Evolutionary conservation across 2,113 vertebrate species (phyloP).

Genomic region (Silurus asotus): DNA sequence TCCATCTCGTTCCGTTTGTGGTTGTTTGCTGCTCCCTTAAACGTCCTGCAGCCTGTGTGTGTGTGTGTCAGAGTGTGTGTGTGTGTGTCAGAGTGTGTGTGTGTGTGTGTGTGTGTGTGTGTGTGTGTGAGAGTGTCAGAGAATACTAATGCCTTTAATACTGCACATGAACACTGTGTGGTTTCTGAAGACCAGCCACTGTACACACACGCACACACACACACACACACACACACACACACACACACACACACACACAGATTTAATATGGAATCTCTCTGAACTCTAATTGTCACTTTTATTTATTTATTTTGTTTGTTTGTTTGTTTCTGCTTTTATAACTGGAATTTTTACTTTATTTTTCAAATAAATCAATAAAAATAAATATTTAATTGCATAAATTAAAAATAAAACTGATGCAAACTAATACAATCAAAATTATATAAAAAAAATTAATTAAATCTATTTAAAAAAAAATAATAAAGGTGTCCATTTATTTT

Average conservation of each 20-base stretch:
- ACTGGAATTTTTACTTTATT: no score
- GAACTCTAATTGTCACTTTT: background rate
- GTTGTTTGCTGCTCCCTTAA: constrained; percentile 76
- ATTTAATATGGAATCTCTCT: background rate
- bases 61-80: constrained; percentile 21
- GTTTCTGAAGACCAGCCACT: constrained; percentile 3
- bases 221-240: constrained; percentile 18
- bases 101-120: constrained; percentile 6
- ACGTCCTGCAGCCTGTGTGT: constrained; percentile 68
- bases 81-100: constrained; percentile 17
- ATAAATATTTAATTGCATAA: no score
- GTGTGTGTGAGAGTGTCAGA: background rate
- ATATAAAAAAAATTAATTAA: background rate
- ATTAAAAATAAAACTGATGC: background rate
- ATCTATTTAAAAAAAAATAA: background rate
- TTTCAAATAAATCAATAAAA: background rate
- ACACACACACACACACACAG: background rate
- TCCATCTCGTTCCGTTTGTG: constrained; percentile 76
- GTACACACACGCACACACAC: background rate
- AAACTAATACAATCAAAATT: background rate
- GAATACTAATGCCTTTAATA: constrained; percentile 14
- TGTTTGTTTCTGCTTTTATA: background rate
- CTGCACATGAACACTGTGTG: background rate
- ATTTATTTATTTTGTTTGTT: background rate
- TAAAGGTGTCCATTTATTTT: no score